These are phyloP conservation scores for Reinhardtius hippoglossoides DNA, from an alignment of 2,113 vertebrate species.

Conservation along the genomic window DNA sequence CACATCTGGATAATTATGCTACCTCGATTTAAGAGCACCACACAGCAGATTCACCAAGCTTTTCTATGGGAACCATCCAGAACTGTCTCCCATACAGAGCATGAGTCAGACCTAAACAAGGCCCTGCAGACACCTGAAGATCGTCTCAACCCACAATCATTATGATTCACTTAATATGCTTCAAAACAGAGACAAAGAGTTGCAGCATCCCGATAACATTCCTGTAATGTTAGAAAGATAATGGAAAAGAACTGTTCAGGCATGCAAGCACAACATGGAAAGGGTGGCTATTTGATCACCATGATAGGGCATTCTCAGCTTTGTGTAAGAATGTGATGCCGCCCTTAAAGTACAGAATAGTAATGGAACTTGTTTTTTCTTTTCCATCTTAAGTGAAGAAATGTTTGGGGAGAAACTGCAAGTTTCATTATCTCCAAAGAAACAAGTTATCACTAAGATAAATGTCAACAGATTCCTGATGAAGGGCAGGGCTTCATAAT, in stretches of 20 bases:
- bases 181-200: background rate
- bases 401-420: too few relatives aligned
- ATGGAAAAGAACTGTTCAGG: conserved; percentile 18
- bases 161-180: conserved; percentile 5
- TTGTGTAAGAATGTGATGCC: background rate
- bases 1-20: too few relatives aligned
- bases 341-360: background rate
- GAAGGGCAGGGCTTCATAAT: background rate
- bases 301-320: background rate
- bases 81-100: too few relatives aligned
- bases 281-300: background rate
- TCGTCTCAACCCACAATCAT: background rate
- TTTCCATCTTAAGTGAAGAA: too few relatives aligned
- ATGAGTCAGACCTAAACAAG: too few relatives aligned
- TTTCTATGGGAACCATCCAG: too few relatives aligned
- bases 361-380: too few relatives aligned
- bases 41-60: too few relatives aligned
- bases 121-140: background rate
- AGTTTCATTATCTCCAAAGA: too few relatives aligned
- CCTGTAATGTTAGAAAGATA: background rate
- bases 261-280: background rate
- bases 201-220: background rate
- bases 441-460: background rate
- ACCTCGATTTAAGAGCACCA: too few relatives aligned
- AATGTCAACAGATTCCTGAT: background rate